Evolutionary conservation across 2,113 vertebrate genomes (phyloP).

Genomic region (Cynopterus brachyotis): DNA sequence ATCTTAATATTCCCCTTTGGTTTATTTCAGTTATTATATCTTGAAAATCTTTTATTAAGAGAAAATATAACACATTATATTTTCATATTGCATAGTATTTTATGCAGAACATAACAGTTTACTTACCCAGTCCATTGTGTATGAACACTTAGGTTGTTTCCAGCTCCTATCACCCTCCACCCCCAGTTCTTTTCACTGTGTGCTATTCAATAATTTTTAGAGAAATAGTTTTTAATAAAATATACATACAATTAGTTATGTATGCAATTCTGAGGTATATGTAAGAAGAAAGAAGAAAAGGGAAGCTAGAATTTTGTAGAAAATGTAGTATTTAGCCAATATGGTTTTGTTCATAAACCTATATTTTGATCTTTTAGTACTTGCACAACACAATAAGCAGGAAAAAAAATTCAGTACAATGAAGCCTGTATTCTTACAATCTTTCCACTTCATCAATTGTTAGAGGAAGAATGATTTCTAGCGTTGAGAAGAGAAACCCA

Average conservation of each 20-base stretch:
- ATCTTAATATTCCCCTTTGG: neutral
- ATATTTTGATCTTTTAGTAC: neutral
- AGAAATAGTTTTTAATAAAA: neutral
- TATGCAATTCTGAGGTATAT: neutral
- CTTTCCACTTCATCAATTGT: neutral
- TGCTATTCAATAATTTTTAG: neutral
- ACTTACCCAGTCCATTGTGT: neutral
- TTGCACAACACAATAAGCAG: neutral
- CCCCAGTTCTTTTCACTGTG: neutral
- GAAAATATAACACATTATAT: neutral
- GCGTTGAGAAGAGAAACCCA: neutral
- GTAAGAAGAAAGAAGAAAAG: neutral
- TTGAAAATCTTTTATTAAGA: neutral
- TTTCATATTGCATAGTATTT: neutral
- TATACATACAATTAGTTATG: neutral
- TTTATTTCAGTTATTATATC: neutral
- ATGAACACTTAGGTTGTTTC: neutral
- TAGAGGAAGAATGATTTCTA: constrained; percentile 16
- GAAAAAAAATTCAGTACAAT: neutral
- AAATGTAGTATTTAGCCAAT: neutral
- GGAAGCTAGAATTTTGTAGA: neutral
- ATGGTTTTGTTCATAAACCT: neutral
- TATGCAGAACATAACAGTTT: neutral
- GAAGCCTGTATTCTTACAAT: neutral
- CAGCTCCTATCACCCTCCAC: fast-evolving